A percentile compares a stretch with the other conserved stretches of the same genome.
Conservation (phyloP, 1,140 invertebrate species). For the Oncopeltus fasciatus region DNA sequence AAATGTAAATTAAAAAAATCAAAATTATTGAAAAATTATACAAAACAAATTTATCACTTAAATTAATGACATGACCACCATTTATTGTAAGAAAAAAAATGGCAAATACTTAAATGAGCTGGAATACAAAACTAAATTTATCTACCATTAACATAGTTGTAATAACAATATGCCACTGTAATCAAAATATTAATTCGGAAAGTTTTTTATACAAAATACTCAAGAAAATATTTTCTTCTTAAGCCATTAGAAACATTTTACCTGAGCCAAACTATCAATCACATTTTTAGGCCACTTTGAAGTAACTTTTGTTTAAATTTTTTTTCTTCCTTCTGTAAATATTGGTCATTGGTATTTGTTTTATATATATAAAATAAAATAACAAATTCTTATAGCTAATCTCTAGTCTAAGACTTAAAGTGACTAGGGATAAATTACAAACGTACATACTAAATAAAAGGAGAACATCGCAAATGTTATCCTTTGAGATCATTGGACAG, state of each 20-base stretch:
- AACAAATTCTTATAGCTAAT: slow-evolving; percentile 8
- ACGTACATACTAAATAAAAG: slow-evolving; percentile 6
- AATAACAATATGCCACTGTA: not conserved
- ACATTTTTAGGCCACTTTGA: slow-evolving; percentile 12
- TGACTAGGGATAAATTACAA: slow-evolving; percentile 17
- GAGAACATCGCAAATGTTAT: not conserved
- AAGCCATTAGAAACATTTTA: slow-evolving; percentile 7
- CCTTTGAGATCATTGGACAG: slow-evolving; percentile 20
- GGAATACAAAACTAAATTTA: not conserved
- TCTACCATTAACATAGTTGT: not conserved
- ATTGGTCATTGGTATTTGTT: slow-evolving; percentile 9
- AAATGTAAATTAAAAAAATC: slow-evolving; percentile 9
- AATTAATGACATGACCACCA: not conserved
- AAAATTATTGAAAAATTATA: slow-evolving; percentile 4
- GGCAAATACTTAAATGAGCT: not conserved
- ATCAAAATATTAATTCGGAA: slow-evolving; percentile 4
- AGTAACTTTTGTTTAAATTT: not conserved
- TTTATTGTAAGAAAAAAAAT: not conserved
- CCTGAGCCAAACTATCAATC: slow-evolving; percentile 14
- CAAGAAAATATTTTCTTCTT: slow-evolving; percentile 5
- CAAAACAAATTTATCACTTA: not conserved
- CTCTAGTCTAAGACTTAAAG: slow-evolving; percentile 17
- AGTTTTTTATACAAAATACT: slow-evolving; percentile 8
- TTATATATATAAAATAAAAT: slow-evolving; percentile 10
- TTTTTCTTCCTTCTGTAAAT: not conserved